phyloP scores from a whole-genome alignment of 2,888 invertebrate genomes.

The Conomelus anceps region DNA sequence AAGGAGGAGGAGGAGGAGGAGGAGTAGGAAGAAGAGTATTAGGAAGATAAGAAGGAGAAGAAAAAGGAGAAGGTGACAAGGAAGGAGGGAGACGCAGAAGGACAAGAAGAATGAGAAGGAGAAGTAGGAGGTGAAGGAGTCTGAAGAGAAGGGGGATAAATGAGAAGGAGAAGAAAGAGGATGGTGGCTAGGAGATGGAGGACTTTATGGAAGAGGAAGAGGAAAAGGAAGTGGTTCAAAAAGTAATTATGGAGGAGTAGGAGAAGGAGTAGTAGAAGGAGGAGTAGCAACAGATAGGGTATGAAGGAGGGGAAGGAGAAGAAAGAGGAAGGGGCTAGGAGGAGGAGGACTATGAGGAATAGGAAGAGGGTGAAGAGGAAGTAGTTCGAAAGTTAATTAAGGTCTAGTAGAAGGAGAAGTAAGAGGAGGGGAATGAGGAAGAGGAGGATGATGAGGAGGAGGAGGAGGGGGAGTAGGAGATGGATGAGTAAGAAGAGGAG shows the following conservation, averaged over 20 bases:
- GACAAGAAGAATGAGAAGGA: background rate
- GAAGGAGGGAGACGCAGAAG: background rate
- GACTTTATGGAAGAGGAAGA: background rate
- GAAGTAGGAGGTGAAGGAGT: background rate
- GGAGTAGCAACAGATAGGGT: background rate
- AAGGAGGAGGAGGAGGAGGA: background rate
- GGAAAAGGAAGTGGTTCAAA: background rate
- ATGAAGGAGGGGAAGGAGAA: background rate
- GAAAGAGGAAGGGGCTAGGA: background rate
- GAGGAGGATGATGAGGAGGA: too few relatives aligned
- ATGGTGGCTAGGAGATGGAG: background rate
- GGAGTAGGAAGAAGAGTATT: background rate
- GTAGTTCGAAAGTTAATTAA: background rate
- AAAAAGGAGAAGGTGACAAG: background rate
- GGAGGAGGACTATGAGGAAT: background rate
- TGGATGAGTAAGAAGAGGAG: too few relatives aligned
- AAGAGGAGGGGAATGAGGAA: too few relatives aligned
- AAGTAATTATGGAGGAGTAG: background rate
- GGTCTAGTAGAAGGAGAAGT: too few relatives aligned
- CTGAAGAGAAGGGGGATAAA: too few relatives aligned
- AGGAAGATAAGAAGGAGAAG: background rate
- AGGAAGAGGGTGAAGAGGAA: background rate
- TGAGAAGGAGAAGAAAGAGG: background rate
- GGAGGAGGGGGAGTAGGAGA: too few relatives aligned
- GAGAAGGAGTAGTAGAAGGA: background rate